Percentiles rank a stretch among this genome's conserved stretches.
These are phyloP conservation scores for Kryphioiulus occultus DNA, from an alignment of 2,888 invertebrate genomes.

Conservation along the genomic window DNA sequence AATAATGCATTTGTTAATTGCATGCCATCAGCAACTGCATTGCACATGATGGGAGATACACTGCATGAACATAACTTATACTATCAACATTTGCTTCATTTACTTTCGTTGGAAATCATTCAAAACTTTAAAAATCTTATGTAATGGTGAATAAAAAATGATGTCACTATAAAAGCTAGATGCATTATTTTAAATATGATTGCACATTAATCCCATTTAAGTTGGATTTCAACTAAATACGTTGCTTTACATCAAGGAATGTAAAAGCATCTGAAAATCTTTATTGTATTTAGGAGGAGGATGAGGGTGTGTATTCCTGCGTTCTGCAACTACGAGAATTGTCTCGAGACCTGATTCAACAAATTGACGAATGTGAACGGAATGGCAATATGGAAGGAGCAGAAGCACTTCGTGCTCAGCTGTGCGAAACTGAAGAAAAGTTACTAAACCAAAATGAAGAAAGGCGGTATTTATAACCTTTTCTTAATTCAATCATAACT, in stretches of 20 bases:
- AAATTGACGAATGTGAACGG: slow-evolving; percentile 51
- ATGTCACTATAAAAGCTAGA: neutral
- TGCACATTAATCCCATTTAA: neutral
- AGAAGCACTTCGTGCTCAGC: slow-evolving; percentile 45
- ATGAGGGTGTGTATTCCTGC: slow-evolving; percentile 49
- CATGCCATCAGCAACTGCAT: neutral
- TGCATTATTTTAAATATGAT: neutral
- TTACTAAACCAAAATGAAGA: slow-evolving; percentile 53
- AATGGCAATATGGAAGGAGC: slow-evolving; percentile 47
- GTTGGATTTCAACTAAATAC: neutral
- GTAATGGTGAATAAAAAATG: too few relatives aligned
- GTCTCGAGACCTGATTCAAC: slow-evolving; percentile 50
- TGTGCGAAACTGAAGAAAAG: slow-evolving; percentile 52
- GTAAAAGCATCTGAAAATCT: neutral
- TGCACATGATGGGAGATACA: neutral
- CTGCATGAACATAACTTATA: too few relatives aligned
- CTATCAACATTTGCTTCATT: too few relatives aligned
- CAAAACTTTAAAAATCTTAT: too few relatives aligned
- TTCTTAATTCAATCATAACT: neutral
- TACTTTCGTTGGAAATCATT: too few relatives aligned
- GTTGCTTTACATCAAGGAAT: neutral
- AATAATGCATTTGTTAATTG: neutral
- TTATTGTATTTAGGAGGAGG: slow-evolving; percentile 53
- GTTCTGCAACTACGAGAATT: slow-evolving; percentile 50
- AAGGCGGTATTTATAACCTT: slow-evolving; percentile 46